Evolutionary conservation across 2,888 invertebrate genomes (phyloP), one percentile per base, ranked within the genome.

Genomic region (Halictus ligatus): DNA sequence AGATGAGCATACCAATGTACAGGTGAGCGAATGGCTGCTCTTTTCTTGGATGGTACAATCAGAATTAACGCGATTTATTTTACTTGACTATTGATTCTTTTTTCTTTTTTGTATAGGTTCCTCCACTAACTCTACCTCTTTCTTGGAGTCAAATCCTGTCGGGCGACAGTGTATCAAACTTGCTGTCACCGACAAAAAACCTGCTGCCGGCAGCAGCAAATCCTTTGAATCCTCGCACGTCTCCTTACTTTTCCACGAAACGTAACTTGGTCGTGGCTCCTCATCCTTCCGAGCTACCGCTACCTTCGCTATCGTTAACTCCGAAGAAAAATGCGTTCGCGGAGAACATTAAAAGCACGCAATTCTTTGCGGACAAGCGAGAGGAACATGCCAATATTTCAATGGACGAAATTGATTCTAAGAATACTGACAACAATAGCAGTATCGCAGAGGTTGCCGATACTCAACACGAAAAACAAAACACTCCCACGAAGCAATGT

Each of bases 211-310:
- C 95, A 0, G 91, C 92, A 25, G 94, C 94, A 6, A 95, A 95
- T 92, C 95, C 95, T 54, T 83, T 95, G 18, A 93, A 94, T 87
- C 94, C 94, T 3, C 92, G 92, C 5, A 91, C 92, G 12, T 94
- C 95, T n/a, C 94, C 94, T 5, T 95, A 92, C 64, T 95, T 92
- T 76, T 87, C 90, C 10, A 86, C 89, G 6, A 92, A 93, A 60
- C 88, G 89, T 15, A 93, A 90, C 75, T 80, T 91, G 10, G 93
- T 95, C 5, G 89, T 94, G n/a, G 94, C 95, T 29, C 95, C 95
- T 5, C 95, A 95, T 90, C 95, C 95, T 4, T 95, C 95, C 0
- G 95, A 94, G 87, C 85, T 95, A 46, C 95, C 95, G 4, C 89
- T 95, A 71, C 95, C 95, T 43, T 94, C 94, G 5, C 84, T 95